A percentile compares a stretch with the other conserved stretches of the same genome.
phyloP scores from a whole-genome alignment of 1,140 invertebrate species.

The Drosophila baimaii region DNA sequence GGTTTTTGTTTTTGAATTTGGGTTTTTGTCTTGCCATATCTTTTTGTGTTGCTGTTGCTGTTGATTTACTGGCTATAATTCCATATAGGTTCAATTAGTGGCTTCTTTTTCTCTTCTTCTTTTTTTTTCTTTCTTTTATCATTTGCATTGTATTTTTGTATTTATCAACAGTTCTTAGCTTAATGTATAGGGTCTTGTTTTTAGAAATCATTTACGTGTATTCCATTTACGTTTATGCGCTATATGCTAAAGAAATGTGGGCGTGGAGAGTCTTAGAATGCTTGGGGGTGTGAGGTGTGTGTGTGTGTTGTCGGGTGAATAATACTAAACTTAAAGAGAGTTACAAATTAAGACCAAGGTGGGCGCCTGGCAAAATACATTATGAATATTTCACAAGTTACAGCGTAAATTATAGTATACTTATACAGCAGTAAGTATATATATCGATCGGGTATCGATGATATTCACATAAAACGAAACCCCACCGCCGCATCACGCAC shows the following conservation, averaged over 20 bases:
- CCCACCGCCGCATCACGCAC: constrained; percentile 56
- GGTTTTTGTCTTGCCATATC: constrained; percentile 55
- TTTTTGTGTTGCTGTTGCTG: constrained; percentile 48
- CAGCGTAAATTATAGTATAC: constrained; percentile 60
- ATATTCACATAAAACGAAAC: constrained; percentile 57
- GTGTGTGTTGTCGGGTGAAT: constrained; percentile 47
- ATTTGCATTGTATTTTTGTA: constrained; percentile 57
- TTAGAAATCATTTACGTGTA: constrained; percentile 69
- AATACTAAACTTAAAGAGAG: constrained; percentile 75
- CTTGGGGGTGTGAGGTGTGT: constrained; percentile 41
- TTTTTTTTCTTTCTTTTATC: constrained; percentile 29
- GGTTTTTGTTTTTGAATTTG: constrained; percentile 60
- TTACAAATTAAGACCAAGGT: constrained; percentile 46
- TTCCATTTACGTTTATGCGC: constrained; percentile 68
- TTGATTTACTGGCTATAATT: constrained; percentile 52
- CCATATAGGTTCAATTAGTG: constrained; percentile 25
- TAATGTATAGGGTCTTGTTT: constrained; percentile 55
- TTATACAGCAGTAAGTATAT: constrained; percentile 49
- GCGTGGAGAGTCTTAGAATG: constrained; percentile 52
- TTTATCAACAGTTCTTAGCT: constrained; percentile 72
- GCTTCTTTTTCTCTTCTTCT: constrained; percentile 31
- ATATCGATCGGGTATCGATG: constrained; percentile 55
- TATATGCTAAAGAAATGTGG: constrained; percentile 71
- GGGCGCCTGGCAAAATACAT: constrained; percentile 36
- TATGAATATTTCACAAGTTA: constrained; percentile 73